Percentiles rank a stretch among this genome's conserved stretches.
These are phyloP conservation scores for Ovis canadensis DNA, from an alignment of 2,113 vertebrate genomes.

Conservation along the genomic window DNA sequence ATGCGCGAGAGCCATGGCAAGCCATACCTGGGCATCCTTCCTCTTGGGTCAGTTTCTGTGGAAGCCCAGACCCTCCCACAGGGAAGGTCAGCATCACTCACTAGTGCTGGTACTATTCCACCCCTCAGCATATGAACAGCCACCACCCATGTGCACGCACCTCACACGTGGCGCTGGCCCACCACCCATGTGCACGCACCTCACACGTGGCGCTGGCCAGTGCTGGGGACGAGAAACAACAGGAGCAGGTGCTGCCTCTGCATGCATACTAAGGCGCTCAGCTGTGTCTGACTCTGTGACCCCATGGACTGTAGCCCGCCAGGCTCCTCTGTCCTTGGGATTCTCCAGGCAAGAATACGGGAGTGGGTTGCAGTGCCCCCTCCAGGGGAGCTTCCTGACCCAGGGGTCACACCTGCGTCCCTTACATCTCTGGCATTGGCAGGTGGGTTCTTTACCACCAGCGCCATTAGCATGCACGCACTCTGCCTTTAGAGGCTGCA, in stretches of 20 bases:
- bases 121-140: neutral
- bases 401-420: neutral
- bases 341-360: neutral
- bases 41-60: neutral
- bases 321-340: neutral
- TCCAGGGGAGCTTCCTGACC: neutral
- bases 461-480: neutral
- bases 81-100: neutral
- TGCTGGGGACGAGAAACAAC: accelerated
- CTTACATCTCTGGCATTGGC: neutral
- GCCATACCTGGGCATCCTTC: neutral
- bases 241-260: too few species aligned
- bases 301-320: neutral
- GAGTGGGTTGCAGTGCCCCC: neutral
- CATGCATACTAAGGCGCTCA: neutral
- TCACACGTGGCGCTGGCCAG: neutral
- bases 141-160: too few species aligned
- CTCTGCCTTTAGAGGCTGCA: neutral
- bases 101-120: neutral
- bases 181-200: too few species aligned
- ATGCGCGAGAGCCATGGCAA: accelerated
- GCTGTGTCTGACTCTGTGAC: neutral
- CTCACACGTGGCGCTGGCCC: too few species aligned
- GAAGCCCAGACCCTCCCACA: neutral
- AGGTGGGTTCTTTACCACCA: neutral